phyloP scores from a whole-genome alignment of 1,140 invertebrate species.

The Berghia stephanieae region DNA sequence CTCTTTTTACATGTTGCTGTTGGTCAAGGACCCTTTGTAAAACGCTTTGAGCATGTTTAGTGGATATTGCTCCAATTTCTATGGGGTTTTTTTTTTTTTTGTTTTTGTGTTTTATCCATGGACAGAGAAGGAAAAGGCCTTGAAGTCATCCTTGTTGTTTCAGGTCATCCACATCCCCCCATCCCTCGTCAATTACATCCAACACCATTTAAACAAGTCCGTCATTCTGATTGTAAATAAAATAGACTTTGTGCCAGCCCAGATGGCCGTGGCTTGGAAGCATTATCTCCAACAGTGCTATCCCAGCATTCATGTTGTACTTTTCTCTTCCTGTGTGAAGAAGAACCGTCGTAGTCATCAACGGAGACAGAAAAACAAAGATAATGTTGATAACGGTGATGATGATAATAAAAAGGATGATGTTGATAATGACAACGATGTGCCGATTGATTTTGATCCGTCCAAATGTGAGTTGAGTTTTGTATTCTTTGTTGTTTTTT shows the following conservation, averaged over 20 bases:
- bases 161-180: conserved; percentile 83
- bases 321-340: conserved; percentile 83
- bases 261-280: conserved; percentile 87
- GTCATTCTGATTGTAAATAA: conserved; percentile 93
- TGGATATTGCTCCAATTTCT: no score
- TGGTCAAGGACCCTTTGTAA: no score
- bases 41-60: no score
- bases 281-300: conserved; percentile 80
- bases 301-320: conserved; percentile 79
- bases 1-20: no score
- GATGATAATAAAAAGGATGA: no score
- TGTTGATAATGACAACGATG: neutral
- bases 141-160: conserved; percentile 11
- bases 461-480: neutral
- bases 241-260: conserved; percentile 85
- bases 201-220: conserved; percentile 78
- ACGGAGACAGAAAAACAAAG: no score
- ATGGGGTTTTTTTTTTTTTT: no score
- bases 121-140: no score
- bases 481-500: neutral
- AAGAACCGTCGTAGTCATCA: no score
- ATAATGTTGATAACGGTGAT: no score
- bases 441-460: conserved; percentile 19
- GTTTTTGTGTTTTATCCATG: no score
- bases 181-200: conserved; percentile 83